Evolutionary conservation across 2,888 invertebrate species (phyloP), one percentile per base, ranked within the genome.

Genomic region (Agrochola macilenta): DNA sequence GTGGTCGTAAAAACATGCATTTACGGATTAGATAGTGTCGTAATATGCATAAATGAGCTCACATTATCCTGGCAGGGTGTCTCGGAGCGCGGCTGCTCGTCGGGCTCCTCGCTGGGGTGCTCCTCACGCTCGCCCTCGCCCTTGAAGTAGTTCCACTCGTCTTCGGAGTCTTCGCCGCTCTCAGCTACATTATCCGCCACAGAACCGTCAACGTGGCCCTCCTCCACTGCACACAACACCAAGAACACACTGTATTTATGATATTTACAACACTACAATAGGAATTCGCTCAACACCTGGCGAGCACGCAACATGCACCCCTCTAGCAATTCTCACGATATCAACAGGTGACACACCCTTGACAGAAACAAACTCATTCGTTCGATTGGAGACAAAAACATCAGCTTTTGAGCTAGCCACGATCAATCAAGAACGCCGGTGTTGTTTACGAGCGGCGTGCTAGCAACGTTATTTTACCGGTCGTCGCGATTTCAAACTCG

Each of bases 111-210:
- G 84, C 93, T 94, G 61, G 97, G 97, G 78, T 97, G 96, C 86
- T 97, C 93, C 89, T 97, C 97, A 89, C 93, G 97, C 84, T 97
- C 97, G 83, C 97, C 97, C 91, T 97, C 98, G 89, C 97, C 97
- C 92, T 97, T 97, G 94, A 97, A 98, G 93, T 98, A 98, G 94
- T 98, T 98, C 98, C 98, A 98, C 98, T 98, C 98, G 97, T 98
- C 98, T 95, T 98, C 98, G 88, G 98, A 98, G 88, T 98, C 98
- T 89, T 98, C 98, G 91, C 98, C 97, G 91, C 97, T 98, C 94
- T 98, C 98, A 92, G 97, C 98, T 97, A 97, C 97, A 97, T 98
- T 98, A 96, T 98, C 98, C 95, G 97, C 97, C 93, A 97, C 92
- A 88, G 93, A 94, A 89, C 95, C 96, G 95, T 96, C 96, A 87